Base-by-base conservation (phyloP, 2,888 invertebrate genomes). In the Diarsia brunnea region DNA sequence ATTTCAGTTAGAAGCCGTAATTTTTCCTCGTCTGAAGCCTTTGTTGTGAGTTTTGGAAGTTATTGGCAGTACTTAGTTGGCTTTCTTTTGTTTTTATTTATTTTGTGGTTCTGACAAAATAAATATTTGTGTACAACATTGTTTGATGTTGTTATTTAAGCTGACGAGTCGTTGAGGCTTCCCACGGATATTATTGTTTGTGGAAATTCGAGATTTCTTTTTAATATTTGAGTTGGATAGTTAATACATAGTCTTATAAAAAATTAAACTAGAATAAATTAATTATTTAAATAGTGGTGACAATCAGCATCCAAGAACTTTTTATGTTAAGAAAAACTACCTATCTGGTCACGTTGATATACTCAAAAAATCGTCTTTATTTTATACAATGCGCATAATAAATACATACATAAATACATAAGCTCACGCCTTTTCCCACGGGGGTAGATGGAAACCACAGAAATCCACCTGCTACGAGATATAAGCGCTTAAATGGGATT, bases 1-100 rank as follows among this genome's bases (percentile, higher is more conserved):
- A 58, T 47, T 63, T 78, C 0, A 45, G 27, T 72, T 51, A 24
- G 72, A 72, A 47, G 19, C 45, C 19, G 45, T 73, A 64, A 31
- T 79, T 72, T 72, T 64, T 64, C 12, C 10, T 60, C 21, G 21
- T 21, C n/a, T 21, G 47, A 51, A 63, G 21, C 45, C 14, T 14
- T 49, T 65, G 16, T 51, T 47, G 24, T 24, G 43, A 45, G n/a
- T 70, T 58, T 11, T 55, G 21, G 31, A 31, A 55, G 47, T 27
- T 31, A 51, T 45, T 24, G 7, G 31, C 31, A 12, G 24, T 47
- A 63, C 19, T 63, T 63, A 49, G 12, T 49, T 14, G 10, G 14
- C 12, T 58, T 38, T 16, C 51, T 27, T 58, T 38, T 16, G 51
- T 27, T 64, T 71, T 24, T 71, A 70, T 45, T 43, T 38, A 45